Base-by-base conservation (phyloP, 2,888 invertebrate species). In the Oxytorus armatus region DNA sequence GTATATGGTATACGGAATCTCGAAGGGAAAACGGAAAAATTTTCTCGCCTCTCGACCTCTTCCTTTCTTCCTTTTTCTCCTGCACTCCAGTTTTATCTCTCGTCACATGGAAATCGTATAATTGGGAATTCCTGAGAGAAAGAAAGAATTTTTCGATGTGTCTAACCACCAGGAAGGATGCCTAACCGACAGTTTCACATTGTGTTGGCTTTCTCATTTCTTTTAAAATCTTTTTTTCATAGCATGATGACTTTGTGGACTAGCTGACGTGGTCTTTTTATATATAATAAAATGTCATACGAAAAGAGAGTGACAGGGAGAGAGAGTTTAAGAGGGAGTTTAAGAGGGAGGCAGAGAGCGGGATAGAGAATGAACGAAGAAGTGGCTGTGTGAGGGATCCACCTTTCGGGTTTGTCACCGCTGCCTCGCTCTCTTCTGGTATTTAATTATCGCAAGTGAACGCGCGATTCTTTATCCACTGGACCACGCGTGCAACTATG, bases 51-150 rank as follows among this genome's bases (percentile, higher is more conserved):
- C 57, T 42, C 65, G 57, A 47, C 47, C 23, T 51, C 49, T 65
- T 47, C 29, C 76, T 29, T 39, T 49, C 51, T 59, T 16, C 36
- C 57, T 39, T 47, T 51, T n/a, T 18, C 42, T 29, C 7, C 42
- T 16, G 18, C 29, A 16, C 57, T 33, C n/a, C 39, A 42, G 47
- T 63, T 57, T 75, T 70, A 75, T 75, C 69, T 51, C 16, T 33
- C 51, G 70, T 75, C 79, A 70, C 74, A 70, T 63, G 75, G 75
- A 68, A 75, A 79, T 78, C 70, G 59, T 69, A 79, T 79, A 79
- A 79, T 75, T 79, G 79, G 75, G 74, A 75, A 79, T 79, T 79
- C 79, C 75, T 65, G 59, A 55, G 63, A 63, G 68, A 47, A 42
- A 21, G 59, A 36, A 65, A 57, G 63, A 74, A 75, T 59, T 57